Evolutionary conservation across 2,888 invertebrate species (phyloP), one percentile per base, ranked within the genome.

Genomic region (Crocallis elinguaria): DNA sequence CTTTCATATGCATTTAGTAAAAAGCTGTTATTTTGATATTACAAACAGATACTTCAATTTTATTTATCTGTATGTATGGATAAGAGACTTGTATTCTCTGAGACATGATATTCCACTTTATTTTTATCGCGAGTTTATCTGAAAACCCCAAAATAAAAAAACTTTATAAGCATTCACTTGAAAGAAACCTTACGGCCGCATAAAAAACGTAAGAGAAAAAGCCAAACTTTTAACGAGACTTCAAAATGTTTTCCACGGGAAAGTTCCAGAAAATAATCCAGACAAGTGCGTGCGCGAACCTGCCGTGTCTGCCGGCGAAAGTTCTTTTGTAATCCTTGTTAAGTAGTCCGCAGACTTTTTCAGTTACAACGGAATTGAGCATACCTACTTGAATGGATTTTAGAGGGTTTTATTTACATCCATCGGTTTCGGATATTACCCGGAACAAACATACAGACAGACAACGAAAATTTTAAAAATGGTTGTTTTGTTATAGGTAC

Each of bases 221-320:
- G 52, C 14, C 49, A 46, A 66, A 67, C 56, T 64, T 69, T 61
- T 62, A 62, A 66, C 64, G 61, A 62, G 61, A 44, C 58, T 67
- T 60, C 39, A 46, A 62, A 60, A 61, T 43, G 41, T 60, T 48
- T 54, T 62, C 33, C 27, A 14, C 27, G 14, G 32, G 25, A 17
- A 57, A 54, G 50, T 52, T 58, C 32, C 35, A 39, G 41, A 38
- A 49, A 44, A 57, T 59, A 59, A 57, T 50, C 46, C 52, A 35
- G 49, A 50, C 49, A 43, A 52, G 52, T 38, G 36, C 27, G 38
- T 39, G 46, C 44, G 44, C 37, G 32, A 23, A 36, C 43, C 37
- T 23, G 44, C 36, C 39, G 42, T 42, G 49, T 43, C 38, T 7
- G 23, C 14, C 30, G 23, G 23, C 16, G 11, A 32, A 41, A 25